phyloP scores from a whole-genome alignment of 2,797 vertebrate species.

The Taeniopygia guttata region DNA sequence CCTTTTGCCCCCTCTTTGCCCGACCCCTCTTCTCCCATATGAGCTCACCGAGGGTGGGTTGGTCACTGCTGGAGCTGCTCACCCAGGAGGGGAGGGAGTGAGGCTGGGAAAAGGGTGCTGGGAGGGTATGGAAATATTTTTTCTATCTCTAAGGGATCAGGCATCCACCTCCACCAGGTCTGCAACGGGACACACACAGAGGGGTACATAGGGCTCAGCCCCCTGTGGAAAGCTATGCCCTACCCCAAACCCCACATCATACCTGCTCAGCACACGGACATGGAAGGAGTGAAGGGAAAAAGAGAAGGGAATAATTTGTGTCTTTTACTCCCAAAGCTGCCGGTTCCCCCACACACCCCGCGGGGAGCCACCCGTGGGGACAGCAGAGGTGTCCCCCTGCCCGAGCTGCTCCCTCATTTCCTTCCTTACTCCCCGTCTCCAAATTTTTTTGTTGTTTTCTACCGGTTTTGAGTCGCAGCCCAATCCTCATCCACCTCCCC shows the following conservation, averaged over 20 bases:
- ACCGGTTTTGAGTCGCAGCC: neutral
- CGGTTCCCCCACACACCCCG: accelerated
- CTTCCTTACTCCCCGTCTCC: neutral
- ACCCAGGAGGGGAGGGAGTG: neutral
- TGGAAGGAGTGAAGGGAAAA: neutral
- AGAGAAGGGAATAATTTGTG: neutral
- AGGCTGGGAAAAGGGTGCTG: neutral
- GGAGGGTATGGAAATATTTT: neutral
- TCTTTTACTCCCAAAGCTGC: neutral
- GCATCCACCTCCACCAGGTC: accelerated
- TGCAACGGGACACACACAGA: neutral
- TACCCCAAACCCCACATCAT: neutral
- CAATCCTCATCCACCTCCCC: neutral
- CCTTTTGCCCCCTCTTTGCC: neutral
- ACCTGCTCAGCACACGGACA: neutral
- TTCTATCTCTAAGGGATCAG: accelerated
- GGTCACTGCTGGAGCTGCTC: conserved; percentile 13
- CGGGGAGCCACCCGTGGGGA: neutral
- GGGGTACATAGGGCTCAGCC: neutral
- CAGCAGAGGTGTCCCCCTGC: too few species aligned
- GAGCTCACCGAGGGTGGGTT: neutral
- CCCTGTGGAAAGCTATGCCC: accelerated
- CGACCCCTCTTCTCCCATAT: neutral
- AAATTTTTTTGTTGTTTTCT: accelerated
- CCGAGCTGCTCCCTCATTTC: neutral